A percentile compares a stretch with the other conserved stretches of the same genome.
Evolutionary conservation across 1,140 invertebrate species (phyloP).

Genomic region (Alviniconcha marisindica): DNA sequence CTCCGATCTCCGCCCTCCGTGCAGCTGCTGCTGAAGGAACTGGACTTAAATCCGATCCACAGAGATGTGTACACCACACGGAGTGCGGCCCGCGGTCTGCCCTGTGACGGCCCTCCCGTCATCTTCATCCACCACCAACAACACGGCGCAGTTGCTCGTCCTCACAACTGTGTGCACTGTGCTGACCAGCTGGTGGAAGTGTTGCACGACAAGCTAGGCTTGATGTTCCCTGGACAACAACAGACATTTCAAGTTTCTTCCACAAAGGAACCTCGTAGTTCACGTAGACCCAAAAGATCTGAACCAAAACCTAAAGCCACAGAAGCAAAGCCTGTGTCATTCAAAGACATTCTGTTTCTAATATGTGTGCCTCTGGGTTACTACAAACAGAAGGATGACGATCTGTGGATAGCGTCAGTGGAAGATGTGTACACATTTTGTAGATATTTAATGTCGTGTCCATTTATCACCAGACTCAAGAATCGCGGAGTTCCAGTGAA

Average conservation of each 20-base stretch:
- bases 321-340: constrained; percentile 15
- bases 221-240: background rate
- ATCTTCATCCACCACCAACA: constrained; percentile 15
- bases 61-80: constrained; percentile 7
- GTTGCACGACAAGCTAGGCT: background rate
- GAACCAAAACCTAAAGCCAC: background rate
- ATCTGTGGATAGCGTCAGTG: background rate
- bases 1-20: constrained; percentile 33
- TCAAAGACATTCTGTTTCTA: constrained; percentile 28
- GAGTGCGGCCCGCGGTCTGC: constrained; percentile 22
- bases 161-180: constrained; percentile 3
- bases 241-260: background rate
- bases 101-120: constrained; percentile 33
- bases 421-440: constrained; percentile 8
- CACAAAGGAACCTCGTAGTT: background rate
- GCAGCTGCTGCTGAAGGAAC: constrained; percentile 29
- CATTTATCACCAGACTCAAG: background rate
- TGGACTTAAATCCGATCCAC: constrained; percentile 32
- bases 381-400: background rate
- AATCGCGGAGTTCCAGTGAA: constrained; percentile 8
- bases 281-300: background rate
- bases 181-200: constrained; percentile 22
- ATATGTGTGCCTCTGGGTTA: constrained; percentile 7
- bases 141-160: background rate
- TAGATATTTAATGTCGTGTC: background rate